phyloP scores from a whole-genome alignment of 2,797 vertebrate genomes.

The Pelodytes ibericus region DNA sequence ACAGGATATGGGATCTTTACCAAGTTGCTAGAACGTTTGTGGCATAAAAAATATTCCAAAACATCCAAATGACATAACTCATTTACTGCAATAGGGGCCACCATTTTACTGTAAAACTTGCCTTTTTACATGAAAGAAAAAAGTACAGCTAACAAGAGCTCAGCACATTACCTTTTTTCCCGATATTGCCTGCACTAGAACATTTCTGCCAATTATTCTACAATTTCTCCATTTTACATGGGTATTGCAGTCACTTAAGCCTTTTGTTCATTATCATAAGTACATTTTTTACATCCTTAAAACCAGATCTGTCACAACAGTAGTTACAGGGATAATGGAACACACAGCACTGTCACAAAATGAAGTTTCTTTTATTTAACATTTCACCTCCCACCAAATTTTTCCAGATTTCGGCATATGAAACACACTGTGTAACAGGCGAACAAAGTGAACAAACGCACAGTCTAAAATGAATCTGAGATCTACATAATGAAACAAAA shows the following conservation, averaged over 20 bases:
- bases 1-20: no score
- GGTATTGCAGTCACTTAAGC: constrained; percentile 59
- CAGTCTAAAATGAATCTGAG: no score
- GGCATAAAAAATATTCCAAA: no score
- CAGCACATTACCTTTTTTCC: constrained; percentile 8
- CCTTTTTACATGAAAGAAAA: not conserved
- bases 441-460: no score
- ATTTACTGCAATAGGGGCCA: not conserved
- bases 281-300: constrained; percentile 57
- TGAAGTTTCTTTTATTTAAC: constrained; percentile 58
- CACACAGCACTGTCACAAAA: constrained; percentile 58
- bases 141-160: not conserved
- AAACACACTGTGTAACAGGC: constrained; percentile 48
- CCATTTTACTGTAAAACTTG: not conserved
- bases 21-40: no score
- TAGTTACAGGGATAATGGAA: constrained; percentile 63
- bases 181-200: not conserved
- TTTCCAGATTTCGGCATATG: constrained; percentile 57
- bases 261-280: constrained; percentile 60
- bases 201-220: constrained; percentile 28
- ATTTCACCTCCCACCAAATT: constrained; percentile 60
- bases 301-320: constrained; percentile 65
- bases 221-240: constrained; percentile 55
- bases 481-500: no score
- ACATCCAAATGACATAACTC: not conserved